phyloP scores from a whole-genome alignment of 2,888 invertebrate species.

The Thelaira solivaga region DNA sequence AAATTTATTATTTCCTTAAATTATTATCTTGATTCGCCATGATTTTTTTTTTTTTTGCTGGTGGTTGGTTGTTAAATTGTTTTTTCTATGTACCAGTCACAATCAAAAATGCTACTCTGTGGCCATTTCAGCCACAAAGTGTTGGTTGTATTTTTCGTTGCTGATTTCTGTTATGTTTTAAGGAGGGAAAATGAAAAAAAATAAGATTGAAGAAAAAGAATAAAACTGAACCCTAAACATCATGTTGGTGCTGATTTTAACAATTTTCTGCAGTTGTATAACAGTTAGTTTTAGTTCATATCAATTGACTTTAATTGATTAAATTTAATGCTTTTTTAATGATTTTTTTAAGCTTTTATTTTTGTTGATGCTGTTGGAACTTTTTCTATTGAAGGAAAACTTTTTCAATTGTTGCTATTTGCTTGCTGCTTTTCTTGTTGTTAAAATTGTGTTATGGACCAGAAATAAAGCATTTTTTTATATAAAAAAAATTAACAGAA shows the following conservation, averaged over 20 bases:
- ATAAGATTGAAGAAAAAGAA: too few species aligned
- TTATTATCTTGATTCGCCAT: too few species aligned
- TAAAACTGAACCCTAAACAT: too few species aligned
- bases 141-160: not conserved
- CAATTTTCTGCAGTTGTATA: not conserved
- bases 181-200: not conserved
- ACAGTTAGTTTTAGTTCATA: not conserved
- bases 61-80: too few species aligned
- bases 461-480: not conserved
- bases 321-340: constrained; percentile 33
- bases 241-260: not conserved
- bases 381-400: not conserved
- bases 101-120: not conserved
- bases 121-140: not conserved
- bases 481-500: too few species aligned
- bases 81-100: too few species aligned
- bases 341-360: not conserved
- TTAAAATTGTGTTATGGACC: constrained; percentile 26
- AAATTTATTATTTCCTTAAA: too few species aligned
- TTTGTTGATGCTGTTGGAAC: not conserved
- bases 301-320: constrained; percentile 23
- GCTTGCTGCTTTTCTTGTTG: not conserved
- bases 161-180: not conserved
- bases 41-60: too few species aligned
- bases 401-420: not conserved